phyloP scores from a whole-genome alignment of 2,797 vertebrate species.

The Hozukius guyotensis region DNA sequence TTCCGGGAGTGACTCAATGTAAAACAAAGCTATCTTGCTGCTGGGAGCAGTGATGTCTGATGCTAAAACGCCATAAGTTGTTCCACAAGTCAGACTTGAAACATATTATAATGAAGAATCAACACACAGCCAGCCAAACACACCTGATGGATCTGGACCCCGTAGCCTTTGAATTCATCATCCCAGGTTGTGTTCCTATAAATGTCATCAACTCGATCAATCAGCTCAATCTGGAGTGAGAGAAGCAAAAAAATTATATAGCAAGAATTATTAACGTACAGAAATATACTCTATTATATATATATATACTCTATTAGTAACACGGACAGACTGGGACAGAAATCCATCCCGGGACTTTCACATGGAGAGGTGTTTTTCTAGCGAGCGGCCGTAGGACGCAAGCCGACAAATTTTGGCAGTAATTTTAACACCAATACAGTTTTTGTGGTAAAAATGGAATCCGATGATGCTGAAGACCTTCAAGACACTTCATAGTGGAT shows the following conservation, averaged over 20 bases:
- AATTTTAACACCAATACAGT: no score
- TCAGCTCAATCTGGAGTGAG: constrained; percentile 91
- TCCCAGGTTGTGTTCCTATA: constrained; percentile 97
- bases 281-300: background rate
- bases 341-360: no score
- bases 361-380: no score
- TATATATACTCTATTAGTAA: no score
- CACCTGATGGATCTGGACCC: constrained; percentile 98
- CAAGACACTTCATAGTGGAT: no score
- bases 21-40: constrained; percentile 17
- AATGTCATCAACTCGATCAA: constrained; percentile 98
- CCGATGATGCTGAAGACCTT: no score
- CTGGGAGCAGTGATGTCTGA: background rate
- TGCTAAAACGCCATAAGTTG: background rate
- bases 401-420: no score
- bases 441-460: no score
- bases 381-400: no score
- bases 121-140: background rate
- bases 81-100: background rate
- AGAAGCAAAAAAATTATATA: constrained; percentile 9
- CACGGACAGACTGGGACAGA: no score
- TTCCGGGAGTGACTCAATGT: constrained; percentile 20
- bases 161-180: constrained; percentile 89
- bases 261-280: background rate
- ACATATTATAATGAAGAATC: background rate